These are phyloP conservation scores for Anguilla anguilla DNA, from an alignment of 2,797 vertebrate genomes.

Conservation along the genomic window DNA sequence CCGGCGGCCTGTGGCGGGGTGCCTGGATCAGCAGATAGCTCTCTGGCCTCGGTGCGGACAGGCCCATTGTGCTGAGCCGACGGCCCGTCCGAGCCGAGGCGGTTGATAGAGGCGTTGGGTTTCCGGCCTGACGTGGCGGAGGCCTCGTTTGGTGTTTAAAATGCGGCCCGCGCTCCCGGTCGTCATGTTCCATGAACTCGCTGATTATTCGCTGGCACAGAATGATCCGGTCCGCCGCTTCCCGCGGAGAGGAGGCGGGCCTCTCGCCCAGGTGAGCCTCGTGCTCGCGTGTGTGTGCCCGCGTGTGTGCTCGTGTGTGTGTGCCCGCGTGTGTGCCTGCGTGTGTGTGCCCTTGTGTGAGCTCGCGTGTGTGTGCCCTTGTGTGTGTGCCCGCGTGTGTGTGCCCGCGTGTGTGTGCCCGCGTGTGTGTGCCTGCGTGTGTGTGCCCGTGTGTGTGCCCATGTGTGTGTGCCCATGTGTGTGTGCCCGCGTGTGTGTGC, in stretches of 20 bases:
- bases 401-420: too few relatives aligned
- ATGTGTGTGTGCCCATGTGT: too few relatives aligned
- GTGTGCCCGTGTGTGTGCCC: too few relatives aligned
- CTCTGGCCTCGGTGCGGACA: background rate
- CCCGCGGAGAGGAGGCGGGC: slow-evolving; percentile 60
- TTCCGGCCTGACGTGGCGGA: slow-evolving; percentile 52
- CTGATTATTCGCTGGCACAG: slow-evolving; percentile 74
- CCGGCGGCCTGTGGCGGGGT: slow-evolving; percentile 31
- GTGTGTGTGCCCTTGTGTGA: too few relatives aligned
- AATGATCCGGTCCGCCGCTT: slow-evolving; percentile 63
- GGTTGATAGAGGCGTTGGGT: slow-evolving; percentile 74
- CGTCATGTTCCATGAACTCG: slow-evolving; percentile 76
- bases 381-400: too few relatives aligned
- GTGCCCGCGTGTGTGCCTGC: too few relatives aligned
- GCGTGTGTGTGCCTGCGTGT: too few relatives aligned
- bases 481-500: too few relatives aligned
- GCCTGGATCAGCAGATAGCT: slow-evolving; percentile 43
- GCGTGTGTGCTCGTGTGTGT: too few relatives aligned
- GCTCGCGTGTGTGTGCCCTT: too few relatives aligned
- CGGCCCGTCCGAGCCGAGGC: slow-evolving; percentile 69
- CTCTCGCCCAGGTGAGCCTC: background rate
- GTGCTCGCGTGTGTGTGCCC: too few relatives aligned
- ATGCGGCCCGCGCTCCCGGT: slow-evolving; percentile 63
- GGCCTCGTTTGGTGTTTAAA: slow-evolving; percentile 72
- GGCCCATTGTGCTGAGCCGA: slow-evolving; percentile 38